A percentile compares a stretch with the other conserved stretches of the same genome.
Evolutionary conservation across 2,888 invertebrate species (phyloP).

Genomic region (Elegia similella): DNA sequence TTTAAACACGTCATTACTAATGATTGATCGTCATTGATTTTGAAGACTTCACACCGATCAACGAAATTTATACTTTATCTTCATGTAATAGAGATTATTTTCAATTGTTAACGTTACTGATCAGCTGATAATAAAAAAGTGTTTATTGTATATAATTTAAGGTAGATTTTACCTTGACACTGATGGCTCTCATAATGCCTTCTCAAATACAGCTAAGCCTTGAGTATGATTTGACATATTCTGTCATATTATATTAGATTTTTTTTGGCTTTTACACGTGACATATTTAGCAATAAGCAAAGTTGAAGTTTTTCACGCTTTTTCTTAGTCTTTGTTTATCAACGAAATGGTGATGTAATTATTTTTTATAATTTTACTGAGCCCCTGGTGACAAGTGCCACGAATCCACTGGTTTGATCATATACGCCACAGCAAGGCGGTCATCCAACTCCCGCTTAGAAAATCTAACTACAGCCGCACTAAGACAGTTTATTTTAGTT

Average conservation of each 20-base stretch:
- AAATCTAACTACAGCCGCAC: too few species aligned
- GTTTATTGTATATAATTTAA: conserved; percentile 23
- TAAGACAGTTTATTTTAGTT: too few species aligned
- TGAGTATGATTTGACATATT: conserved; percentile 41
- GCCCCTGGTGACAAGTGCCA: too few species aligned
- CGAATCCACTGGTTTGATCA: too few species aligned
- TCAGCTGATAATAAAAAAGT: background rate
- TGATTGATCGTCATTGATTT: conserved; percentile 40
- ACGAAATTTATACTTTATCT: conserved; percentile 16
- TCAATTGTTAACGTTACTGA: background rate
- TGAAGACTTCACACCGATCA: conserved; percentile 16
- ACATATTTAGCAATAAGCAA: too few species aligned
- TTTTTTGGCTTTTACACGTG: conserved; percentile 21
- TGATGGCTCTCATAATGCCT: conserved; percentile 51
- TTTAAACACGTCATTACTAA: conserved; percentile 32
- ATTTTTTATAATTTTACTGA: too few species aligned
- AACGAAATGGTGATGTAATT: too few species aligned
- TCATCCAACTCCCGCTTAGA: too few species aligned
- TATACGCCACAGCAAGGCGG: too few species aligned
- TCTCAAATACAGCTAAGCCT: conserved; percentile 52
- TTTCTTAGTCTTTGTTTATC: too few species aligned
- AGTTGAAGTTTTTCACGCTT: too few species aligned
- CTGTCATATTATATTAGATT: conserved; percentile 29
- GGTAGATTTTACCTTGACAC: conserved; percentile 52
- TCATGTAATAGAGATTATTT: conserved; percentile 18